phyloP scores from a whole-genome alignment of 2,888 invertebrate genomes.

The Acanthosepion pharaonis region DNA sequence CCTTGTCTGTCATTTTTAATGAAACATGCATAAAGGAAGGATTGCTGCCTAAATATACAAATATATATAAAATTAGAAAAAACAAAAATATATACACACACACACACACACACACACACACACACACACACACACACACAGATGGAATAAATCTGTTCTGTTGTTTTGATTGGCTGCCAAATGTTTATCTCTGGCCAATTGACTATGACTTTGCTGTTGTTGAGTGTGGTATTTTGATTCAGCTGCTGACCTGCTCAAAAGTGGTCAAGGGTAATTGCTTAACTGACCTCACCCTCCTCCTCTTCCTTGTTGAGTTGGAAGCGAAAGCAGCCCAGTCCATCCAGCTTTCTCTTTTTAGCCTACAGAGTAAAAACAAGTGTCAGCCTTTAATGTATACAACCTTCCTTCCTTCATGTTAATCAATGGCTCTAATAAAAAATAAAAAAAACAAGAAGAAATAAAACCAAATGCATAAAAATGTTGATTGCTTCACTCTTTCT shows the following conservation, averaged over 20 bases:
- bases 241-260: not conserved
- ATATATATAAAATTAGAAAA: too few species aligned
- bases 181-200: not conserved
- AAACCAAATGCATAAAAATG: not conserved
- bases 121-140: too few species aligned
- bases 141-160: not conserved
- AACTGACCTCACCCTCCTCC: not conserved
- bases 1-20: too few species aligned
- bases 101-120: too few species aligned
- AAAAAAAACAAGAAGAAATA: not conserved
- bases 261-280: slow-evolving; percentile 33
- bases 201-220: not conserved
- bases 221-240: not conserved
- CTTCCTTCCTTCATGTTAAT: not conserved
- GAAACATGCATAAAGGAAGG: too few species aligned
- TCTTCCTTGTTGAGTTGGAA: not conserved
- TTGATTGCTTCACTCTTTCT: not conserved
- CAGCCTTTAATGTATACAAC: not conserved
- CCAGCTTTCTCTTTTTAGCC: not conserved
- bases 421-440: not conserved
- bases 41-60: too few species aligned
- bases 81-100: too few species aligned
- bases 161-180: not conserved
- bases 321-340: not conserved
- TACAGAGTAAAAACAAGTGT: not conserved